Percentiles rank a stretch among this genome's conserved stretches.
Conservation (phyloP, 2,888 invertebrate genomes). For the Tanytarsus gracilentus region DNA sequence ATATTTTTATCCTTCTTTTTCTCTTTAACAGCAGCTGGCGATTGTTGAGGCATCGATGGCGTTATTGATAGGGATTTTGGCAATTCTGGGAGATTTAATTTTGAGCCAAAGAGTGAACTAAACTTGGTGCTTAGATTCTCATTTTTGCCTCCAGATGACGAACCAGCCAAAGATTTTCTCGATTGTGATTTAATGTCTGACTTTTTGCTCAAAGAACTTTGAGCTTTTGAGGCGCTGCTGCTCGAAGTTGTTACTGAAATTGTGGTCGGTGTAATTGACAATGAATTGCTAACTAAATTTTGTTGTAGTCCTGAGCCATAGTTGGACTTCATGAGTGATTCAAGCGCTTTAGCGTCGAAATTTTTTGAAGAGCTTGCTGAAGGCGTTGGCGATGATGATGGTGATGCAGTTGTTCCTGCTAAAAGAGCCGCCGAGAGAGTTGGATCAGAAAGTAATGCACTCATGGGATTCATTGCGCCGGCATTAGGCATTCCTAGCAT, state of each 20-base stretch:
- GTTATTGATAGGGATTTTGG: slow-evolving; percentile 36
- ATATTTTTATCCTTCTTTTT: slow-evolving; percentile 29
- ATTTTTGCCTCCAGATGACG: not conserved
- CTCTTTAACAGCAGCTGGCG: not conserved
- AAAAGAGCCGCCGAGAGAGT: not conserved
- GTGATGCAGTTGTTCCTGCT: slow-evolving; percentile 31
- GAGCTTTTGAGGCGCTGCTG: not conserved
- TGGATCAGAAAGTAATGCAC: slow-evolving; percentile 8
- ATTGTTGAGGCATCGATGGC: slow-evolving; percentile 32
- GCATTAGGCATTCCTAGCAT: slow-evolving; percentile 31
- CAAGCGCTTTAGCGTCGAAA: slow-evolving; percentile 13
- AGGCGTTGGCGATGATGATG: slow-evolving; percentile 29
- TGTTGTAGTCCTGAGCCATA: slow-evolving; percentile 9
- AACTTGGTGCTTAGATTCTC: not conserved
- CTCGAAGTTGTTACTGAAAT: not conserved
- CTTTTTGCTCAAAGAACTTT: not conserved
- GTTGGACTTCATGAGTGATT: not conserved
- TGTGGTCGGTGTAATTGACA: slow-evolving; percentile 19
- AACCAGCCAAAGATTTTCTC: not conserved
- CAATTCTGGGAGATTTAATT: slow-evolving; percentile 32
- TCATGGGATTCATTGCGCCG: slow-evolving; percentile 21
- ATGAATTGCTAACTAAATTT: slow-evolving; percentile 22
- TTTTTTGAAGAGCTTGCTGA: slow-evolving; percentile 18
- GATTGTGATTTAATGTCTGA: not conserved
- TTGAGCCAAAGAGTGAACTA: not conserved